Evolutionary conservation across 2,797 vertebrate species (phyloP), one percentile per base, ranked within the genome.

Genomic region (Pogoniulus pusillus): DNA sequence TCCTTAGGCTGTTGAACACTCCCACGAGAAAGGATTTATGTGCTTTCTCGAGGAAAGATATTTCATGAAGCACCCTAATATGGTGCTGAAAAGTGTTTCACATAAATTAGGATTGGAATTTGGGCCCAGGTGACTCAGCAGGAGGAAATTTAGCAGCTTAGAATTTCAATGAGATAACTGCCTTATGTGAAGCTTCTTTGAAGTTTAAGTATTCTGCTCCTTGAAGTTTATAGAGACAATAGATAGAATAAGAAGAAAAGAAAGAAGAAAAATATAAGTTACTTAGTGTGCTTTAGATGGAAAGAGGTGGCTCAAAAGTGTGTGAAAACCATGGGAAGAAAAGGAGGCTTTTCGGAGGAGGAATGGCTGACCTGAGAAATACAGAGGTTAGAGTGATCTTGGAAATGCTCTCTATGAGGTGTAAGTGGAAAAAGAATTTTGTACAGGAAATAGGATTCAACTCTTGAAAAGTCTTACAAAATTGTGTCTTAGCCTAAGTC

Each of bases 311-410:
- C 47, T 23, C 10, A 30, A 80, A 83, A 72, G 4, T 6, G 7
- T 12, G 17, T 35, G 41, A 81, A 92, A 59, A 69, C 29, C 17
- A 16, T 9, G 34, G 13, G 34, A 65, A 83, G 68, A 14, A 34
- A 71, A 20, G 7, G 3, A 41, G 22, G 6, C 4, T 22, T 75
- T 87, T 34, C 7, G 23, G 45, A 66, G 13, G 27, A 30, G 15
- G 8, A n/a, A 8, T 51, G 55, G 8, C 63, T 68, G 63, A 71
- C 63, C 34, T 30, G 34, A 34, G 22, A 83, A 90, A 93, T 93
- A 74, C 5, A 51, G 89, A 91, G 75, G 53, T 51, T 82, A 74
- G 18, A 74, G 60, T 84, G 80, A 80, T 62, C 64, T 87, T 82
- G 53, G 19, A 72, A 90, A 80, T 54, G 34, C 20, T 69, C 43